Percentiles rank a stretch among this genome's conserved stretches.
phyloP scores from a whole-genome alignment of 2,797 vertebrate genomes.

The Sciurus carolinensis region DNA sequence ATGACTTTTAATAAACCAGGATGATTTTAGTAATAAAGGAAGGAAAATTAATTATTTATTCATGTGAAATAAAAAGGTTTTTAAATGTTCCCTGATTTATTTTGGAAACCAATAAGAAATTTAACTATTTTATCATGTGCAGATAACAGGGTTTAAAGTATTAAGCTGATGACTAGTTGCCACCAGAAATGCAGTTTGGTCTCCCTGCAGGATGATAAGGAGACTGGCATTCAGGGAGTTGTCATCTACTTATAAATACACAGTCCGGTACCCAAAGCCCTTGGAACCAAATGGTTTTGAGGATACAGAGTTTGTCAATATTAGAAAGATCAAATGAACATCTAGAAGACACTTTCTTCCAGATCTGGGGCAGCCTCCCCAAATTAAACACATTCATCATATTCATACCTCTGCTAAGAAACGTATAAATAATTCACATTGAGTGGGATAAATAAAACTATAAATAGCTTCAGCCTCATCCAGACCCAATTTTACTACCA shows the following conservation, averaged over 20 bases:
- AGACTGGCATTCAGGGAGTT: not conserved
- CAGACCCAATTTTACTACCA: constrained; percentile 59
- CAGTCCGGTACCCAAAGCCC: not conserved
- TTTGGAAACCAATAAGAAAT: constrained; percentile 48
- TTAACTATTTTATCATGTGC: not conserved
- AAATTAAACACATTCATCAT: constrained; percentile 63
- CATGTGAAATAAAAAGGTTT: not conserved
- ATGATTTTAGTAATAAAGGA: constrained; percentile 34
- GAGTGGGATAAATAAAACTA: constrained; percentile 52
- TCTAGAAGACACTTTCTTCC: not conserved
- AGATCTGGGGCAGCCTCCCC: constrained; percentile 13
- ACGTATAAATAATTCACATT: constrained; percentile 61
- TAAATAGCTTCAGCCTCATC: constrained; percentile 41
- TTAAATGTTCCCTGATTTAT: not conserved
- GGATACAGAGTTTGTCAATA: not conserved
- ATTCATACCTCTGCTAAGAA: constrained; percentile 62
- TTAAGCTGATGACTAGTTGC: not conserved
- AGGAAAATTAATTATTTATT: constrained; percentile 44
- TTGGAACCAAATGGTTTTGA: not conserved
- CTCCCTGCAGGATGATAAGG: not conserved
- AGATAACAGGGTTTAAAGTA: not conserved
- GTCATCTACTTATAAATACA: not conserved
- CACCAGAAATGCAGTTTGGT: not conserved
- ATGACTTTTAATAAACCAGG: not conserved
- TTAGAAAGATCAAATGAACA: constrained; percentile 44